Conservation (phyloP, 1,140 invertebrate genomes). For the Cheumatopsyche charites region DNA sequence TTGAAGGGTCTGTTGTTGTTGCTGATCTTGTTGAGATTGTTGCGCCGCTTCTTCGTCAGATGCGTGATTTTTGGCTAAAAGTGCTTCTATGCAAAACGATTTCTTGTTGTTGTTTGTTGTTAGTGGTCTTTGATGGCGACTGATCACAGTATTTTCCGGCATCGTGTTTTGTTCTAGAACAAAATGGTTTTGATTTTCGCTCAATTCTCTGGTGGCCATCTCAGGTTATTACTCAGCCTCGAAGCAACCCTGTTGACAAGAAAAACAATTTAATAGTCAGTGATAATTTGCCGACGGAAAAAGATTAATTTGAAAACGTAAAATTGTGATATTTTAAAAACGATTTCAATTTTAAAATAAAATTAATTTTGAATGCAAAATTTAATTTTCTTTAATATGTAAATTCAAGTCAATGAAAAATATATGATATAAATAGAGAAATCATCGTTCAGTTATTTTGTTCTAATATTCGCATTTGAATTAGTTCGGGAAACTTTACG, state of each 20-base stretch:
- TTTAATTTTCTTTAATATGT: too few species aligned
- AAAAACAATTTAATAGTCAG: slow-evolving; percentile 9
- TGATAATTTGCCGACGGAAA: background rate
- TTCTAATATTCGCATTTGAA: too few species aligned
- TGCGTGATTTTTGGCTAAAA: slow-evolving; percentile 55
- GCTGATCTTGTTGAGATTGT: slow-evolving; percentile 37
- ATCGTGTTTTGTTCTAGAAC: slow-evolving; percentile 23
- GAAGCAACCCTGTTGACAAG: background rate
- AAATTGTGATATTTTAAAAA: too few species aligned
- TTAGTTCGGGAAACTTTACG: too few species aligned
- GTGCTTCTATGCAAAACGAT: slow-evolving; percentile 60
- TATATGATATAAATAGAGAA: too few species aligned
- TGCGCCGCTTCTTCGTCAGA: slow-evolving; percentile 2
- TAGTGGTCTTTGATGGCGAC: slow-evolving; percentile 34
- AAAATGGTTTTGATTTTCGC: background rate
- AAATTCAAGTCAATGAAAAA: too few species aligned
- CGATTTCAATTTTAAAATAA: too few species aligned
- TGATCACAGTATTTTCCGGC: slow-evolving; percentile 38
- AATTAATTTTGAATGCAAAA: too few species aligned
- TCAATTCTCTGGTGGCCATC: slow-evolving; percentile 17
- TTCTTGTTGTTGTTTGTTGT: slow-evolving; percentile 52
- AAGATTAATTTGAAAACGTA: too few species aligned
- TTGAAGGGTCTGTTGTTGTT: slow-evolving; percentile 50
- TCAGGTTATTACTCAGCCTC: slow-evolving; percentile 8
- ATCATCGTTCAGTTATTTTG: too few species aligned